Evolutionary conservation across 1,140 invertebrate genomes (phyloP).

Genomic region (Drosophila kikkawai): DNA sequence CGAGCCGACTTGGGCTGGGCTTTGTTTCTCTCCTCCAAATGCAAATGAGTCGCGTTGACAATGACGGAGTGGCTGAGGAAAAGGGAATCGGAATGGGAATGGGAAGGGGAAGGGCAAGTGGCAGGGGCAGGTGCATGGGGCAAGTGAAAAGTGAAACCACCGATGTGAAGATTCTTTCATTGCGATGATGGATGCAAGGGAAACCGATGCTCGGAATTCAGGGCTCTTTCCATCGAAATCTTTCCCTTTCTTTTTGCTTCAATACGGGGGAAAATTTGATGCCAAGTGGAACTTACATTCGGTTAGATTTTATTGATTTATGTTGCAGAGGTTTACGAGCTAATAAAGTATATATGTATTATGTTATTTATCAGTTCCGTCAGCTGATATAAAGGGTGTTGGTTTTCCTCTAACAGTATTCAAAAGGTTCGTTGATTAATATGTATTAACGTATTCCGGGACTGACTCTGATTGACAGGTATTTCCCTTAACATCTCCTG

Average conservation of each 20-base stretch:
- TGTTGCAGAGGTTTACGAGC: not conserved
- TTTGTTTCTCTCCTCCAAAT: conserved; percentile 56
- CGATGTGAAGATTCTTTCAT: conserved; percentile 52
- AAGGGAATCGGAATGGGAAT: not conserved
- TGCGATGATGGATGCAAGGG: conserved; percentile 33
- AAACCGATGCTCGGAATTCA: conserved; percentile 15
- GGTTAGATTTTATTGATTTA: conserved; percentile 5
- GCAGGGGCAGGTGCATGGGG: conserved; percentile 37
- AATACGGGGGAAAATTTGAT: not conserved
- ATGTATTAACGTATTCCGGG: too few species aligned
- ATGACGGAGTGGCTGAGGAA: conserved; percentile 53
- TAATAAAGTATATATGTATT: not conserved
- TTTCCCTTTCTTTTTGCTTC: conserved; percentile 22
- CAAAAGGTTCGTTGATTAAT: not conserved
- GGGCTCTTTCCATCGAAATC: conserved; percentile 23
- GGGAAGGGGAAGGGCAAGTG: not conserved
- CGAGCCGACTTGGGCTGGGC: conserved; percentile 17
- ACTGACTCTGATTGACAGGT: not conserved
- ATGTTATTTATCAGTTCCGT: too few species aligned
- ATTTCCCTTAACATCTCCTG: not conserved
- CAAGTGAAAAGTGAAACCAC: conserved; percentile 72
- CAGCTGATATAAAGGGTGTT: not conserved
- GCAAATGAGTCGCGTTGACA: conserved; percentile 68
- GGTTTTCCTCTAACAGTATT: not conserved
- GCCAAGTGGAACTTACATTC: not conserved